A percentile compares a stretch with the other conserved stretches of the same genome.
Evolutionary conservation across 2,113 vertebrate genomes (phyloP).

Genomic region (Thamnaconus septentrionalis): DNA sequence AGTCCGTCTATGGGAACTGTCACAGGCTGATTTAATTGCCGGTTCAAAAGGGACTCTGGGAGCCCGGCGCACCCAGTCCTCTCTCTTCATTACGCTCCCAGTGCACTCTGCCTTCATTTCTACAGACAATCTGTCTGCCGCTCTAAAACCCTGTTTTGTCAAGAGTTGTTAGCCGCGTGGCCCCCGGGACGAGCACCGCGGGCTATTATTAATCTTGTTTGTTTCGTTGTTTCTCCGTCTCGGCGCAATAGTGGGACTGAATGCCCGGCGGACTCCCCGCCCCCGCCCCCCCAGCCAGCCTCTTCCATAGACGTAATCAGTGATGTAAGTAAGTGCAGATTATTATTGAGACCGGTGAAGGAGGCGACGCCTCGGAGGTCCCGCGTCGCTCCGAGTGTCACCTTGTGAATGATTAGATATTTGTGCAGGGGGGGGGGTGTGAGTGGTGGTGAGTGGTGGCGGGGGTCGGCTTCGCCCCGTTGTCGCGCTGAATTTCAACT

Average conservation of each 20-base stretch:
- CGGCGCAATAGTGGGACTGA: conserved; percentile 51
- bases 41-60: conserved; percentile 58
- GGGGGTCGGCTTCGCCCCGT: conserved; percentile 1
- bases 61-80: conserved; percentile 52
- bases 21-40: conserved; percentile 88
- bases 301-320: conserved; percentile 70
- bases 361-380: conserved; percentile 53
- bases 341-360: conserved; percentile 69
- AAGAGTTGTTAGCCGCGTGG: conserved; percentile 72
- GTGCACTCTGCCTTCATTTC: conserved; percentile 74
- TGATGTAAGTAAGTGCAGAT: conserved; percentile 72
- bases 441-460: no score
- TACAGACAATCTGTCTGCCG: conserved; percentile 78
- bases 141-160: conserved; percentile 77
- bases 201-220: conserved; percentile 75
- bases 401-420: conserved; percentile 64
- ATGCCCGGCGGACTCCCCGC: conserved; percentile 57
- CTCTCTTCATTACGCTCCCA: conserved; percentile 75
- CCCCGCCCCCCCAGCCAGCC: no score
- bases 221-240: conserved; percentile 62
- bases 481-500: conserved; percentile 32
- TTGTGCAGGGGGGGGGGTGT: conserved; percentile 27
- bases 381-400: conserved; percentile 42
- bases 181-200: conserved; percentile 65
- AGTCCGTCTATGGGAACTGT: conserved; percentile 78